Evolutionary conservation across 2,888 invertebrate species (phyloP), one percentile per base, ranked within the genome.

Genomic region (Metalampra italica): DNA sequence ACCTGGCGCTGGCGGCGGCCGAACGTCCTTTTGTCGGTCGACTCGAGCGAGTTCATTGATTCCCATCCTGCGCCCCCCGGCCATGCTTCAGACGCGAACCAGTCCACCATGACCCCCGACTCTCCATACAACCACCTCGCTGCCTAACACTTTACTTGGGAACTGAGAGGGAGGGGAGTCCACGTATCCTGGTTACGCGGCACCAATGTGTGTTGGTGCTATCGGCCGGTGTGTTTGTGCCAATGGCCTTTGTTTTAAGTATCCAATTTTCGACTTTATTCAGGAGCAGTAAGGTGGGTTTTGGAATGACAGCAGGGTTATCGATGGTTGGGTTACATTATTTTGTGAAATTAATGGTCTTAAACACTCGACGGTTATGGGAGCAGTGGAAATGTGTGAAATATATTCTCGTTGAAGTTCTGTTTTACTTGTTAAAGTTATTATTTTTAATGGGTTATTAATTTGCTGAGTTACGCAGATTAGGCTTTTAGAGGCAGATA

Each of bases 1-100:
- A 87, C 86, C 83, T 86, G 82, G 68, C 77, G 76, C n/a, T n/a
- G n/a, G n/a, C n/a, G n/a, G n/a, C n/a, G 72, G 72, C 72, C 80
- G 71, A 80, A 85, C 83, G 85, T 84, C 86, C 86, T 84, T 78
- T 87, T 85, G 85, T 84, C 85, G 84, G 85, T 74, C 83, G 82
- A 70, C 71, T 75, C 76, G 22, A 22, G 22, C 22, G 82, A 85
- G 87, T 87, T 87, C 87, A 88, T 86, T 87, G 87, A 88, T 86
- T 87, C 86, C 82, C 71, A 76, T 80, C 75, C 79, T 81, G 79
- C 79, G 80, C 82, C 83, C 73, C 84, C 65, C 68, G 57, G 58
- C 57, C 76, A 76, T 76, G 75, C 78, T 77, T 76, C 70, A 66
- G 72, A 68, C 75, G 66, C 69, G 44, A 66, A 66, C 86, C 82